phyloP scores from a whole-genome alignment of 2,888 invertebrate genomes.

The Agriopis aurantiaria region DNA sequence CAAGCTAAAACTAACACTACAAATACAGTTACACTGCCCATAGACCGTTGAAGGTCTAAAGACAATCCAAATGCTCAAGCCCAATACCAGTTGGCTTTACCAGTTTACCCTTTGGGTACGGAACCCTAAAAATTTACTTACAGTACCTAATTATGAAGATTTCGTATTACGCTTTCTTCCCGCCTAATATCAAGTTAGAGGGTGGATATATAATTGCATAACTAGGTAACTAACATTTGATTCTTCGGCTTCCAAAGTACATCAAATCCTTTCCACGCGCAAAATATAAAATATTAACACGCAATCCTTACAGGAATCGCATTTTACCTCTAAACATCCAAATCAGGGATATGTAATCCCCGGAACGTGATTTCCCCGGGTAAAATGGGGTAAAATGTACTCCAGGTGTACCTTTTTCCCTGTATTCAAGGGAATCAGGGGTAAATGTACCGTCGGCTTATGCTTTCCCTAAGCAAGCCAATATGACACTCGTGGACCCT shows the following conservation, averaged over 20 bases:
- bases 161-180: too few relatives aligned
- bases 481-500: slow-evolving; percentile 43
- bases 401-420: slow-evolving; percentile 45
- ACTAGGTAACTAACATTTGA: background rate
- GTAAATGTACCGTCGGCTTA: slow-evolving; percentile 35
- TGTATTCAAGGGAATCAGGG: slow-evolving; percentile 17
- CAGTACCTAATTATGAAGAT: too few relatives aligned
- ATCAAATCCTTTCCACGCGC: slow-evolving; percentile 27
- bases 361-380: slow-evolving; percentile 57
- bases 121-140: too few relatives aligned
- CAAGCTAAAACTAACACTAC: too few relatives aligned
- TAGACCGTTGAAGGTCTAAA: too few relatives aligned
- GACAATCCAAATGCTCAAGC: too few relatives aligned
- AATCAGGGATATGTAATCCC: slow-evolving; percentile 53
- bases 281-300: slow-evolving; percentile 31
- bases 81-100: too few relatives aligned
- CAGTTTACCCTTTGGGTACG: too few relatives aligned
- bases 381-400: slow-evolving; percentile 38
- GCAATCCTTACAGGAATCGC: slow-evolving; percentile 30
- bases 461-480: slow-evolving; percentile 55
- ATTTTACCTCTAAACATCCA: slow-evolving; percentile 48
- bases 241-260: slow-evolving; percentile 11
- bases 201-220: too few relatives aligned
- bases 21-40: too few relatives aligned
- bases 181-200: too few relatives aligned